Evolutionary conservation across 2,797 vertebrate genomes (phyloP), one percentile per base, ranked within the genome.

Genomic region (Mycteria americana): DNA sequence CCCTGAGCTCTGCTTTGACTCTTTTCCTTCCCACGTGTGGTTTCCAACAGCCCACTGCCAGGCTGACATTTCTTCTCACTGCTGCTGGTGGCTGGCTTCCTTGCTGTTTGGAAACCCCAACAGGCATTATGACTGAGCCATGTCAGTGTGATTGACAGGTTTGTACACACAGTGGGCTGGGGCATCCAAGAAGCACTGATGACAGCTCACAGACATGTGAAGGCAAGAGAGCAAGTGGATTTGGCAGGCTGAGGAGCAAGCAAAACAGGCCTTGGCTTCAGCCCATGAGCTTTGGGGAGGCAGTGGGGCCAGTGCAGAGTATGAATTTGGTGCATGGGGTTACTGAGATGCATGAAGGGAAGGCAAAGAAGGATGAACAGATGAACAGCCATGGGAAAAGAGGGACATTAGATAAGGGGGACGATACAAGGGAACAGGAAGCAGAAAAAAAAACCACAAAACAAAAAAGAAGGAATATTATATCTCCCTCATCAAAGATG

Each of bases 61-160:
- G 76, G 57, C 64, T 91, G 86, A 94, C 30, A 45, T 93, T 95
- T 95, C 69, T 84, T 92, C 41, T 92, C 53, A 21, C 7, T 60
- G 53, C 73, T 90, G 67, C 73, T 90, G 57, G 54, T 73, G 45
- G 45, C 70, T 85, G 43, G 18, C 48, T 95, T 94, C 43, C 45
- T 87, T 88, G 82, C 51, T 88, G 84, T 94, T 95, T 94, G 93
- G 75, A 96, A 97, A 89, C 27, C 80, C 83, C 79, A 96, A 46
- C 4, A 11, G 69, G 72, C 27, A 0, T 91, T 92, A 67, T 75
- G 92, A 79, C 82, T 74, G 65, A 96, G 77, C 39, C 11, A 28
- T 12, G 45, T 57, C 54, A 83, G 22, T 35, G 30, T 86, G 88
- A 92, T 51, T 95, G 93, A 65, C 85, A 95, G 59, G 41, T 93